A percentile compares a stretch with the other conserved stretches of the same genome.
Conservation (phyloP, 23 tunicate species). For the Halocynthia roretzi region DNA sequence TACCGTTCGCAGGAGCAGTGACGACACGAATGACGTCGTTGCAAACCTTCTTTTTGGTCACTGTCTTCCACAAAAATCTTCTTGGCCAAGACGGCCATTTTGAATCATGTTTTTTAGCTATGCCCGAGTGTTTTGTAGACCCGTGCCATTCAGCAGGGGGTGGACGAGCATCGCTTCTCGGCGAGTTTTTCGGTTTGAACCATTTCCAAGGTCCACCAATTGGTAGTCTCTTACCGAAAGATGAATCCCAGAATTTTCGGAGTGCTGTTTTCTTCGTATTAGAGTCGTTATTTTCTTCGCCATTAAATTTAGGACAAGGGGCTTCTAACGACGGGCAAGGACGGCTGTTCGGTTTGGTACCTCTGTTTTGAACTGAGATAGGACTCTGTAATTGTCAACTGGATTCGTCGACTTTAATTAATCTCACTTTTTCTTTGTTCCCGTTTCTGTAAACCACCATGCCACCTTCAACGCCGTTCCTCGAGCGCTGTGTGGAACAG, state of each 20-base stretch:
- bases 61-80: slow-evolving; percentile 11
- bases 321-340: background rate
- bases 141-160: background rate
- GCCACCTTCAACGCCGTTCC: slow-evolving; percentile 6
- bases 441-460: slow-evolving; percentile 74
- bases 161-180: background rate
- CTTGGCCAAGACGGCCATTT: slow-evolving; percentile 8
- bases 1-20: background rate
- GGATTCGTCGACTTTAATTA: slow-evolving; percentile 26
- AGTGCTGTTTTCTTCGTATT: slow-evolving; percentile 14
- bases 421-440: slow-evolving; percentile 45
- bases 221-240: slow-evolving; percentile 58
- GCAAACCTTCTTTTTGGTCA: background rate
- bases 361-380: background rate
- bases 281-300: slow-evolving; percentile 5
- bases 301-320: background rate
- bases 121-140: background rate
- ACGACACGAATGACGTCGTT: background rate
- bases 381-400: slow-evolving; percentile 48
- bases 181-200: slow-evolving; percentile 26
- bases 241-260: slow-evolving; percentile 65
- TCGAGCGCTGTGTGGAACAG: too few relatives aligned
- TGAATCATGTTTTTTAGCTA: background rate
- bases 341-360: background rate
- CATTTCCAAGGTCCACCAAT: slow-evolving; percentile 68